Percentiles rank a stretch among this genome's conserved stretches.
Conservation (phyloP, 2,797 vertebrate species). For the Platyrinchus mystaceus region DNA sequence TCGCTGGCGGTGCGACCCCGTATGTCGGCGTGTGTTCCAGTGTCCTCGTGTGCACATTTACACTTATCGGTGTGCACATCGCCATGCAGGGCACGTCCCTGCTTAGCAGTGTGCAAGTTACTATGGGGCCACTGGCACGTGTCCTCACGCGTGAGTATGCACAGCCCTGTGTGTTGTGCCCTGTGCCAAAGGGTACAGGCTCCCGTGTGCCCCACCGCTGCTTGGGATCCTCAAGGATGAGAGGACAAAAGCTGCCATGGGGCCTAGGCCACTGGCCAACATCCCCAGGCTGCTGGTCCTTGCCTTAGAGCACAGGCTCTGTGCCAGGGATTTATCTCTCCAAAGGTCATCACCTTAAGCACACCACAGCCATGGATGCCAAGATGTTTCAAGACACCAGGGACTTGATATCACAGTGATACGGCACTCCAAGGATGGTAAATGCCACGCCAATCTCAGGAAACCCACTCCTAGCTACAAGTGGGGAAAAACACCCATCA, state of each 20-base stretch:
- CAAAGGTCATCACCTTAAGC: not conserved
- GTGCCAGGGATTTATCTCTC: not conserved
- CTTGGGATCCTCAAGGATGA: not conserved
- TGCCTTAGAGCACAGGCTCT: not conserved
- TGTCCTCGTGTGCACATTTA: not conserved
- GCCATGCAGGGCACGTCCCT: fast-evolving
- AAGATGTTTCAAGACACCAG: not conserved
- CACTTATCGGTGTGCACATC: not conserved
- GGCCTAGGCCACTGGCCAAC: not conserved
- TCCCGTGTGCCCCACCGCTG: not conserved
- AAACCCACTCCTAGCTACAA: not conserved
- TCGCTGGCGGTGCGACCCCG: fast-evolving
- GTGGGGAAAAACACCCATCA: too few species aligned
- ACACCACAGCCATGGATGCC: not conserved
- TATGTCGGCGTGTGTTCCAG: fast-evolving
- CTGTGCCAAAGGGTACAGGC: not conserved
- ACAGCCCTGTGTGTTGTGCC: fast-evolving
- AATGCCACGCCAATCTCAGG: not conserved
- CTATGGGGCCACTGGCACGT: fast-evolving
- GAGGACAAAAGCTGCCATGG: not conserved
- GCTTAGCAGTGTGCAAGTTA: not conserved
- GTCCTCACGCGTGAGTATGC: too few species aligned
- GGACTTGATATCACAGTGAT: not conserved
- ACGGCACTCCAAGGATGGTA: not conserved
- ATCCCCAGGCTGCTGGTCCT: not conserved